phyloP scores from a whole-genome alignment of 2,113 vertebrate genomes.

The Prochilodus magdalenae region DNA sequence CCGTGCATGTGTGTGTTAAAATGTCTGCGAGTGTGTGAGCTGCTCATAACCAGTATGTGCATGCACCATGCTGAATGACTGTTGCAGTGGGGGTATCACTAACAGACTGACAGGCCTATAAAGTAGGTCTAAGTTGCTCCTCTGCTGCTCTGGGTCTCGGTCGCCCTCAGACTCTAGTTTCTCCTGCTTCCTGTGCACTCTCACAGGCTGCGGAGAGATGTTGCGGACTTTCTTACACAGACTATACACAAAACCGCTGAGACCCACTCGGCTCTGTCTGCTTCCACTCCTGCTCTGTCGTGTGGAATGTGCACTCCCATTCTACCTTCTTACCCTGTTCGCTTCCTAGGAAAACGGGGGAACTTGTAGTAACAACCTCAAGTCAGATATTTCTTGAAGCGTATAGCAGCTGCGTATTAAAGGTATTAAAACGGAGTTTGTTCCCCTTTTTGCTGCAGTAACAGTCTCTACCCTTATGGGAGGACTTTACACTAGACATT shows the following conservation, averaged over 20 bases:
- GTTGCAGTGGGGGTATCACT: slow-evolving; percentile 83
- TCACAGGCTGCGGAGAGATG: slow-evolving; percentile 61
- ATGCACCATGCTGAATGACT: slow-evolving; percentile 64
- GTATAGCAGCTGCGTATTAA: too few species aligned
- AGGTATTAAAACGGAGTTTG: too few species aligned
- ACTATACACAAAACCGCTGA: slow-evolving; percentile 22
- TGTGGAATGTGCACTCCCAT: slow-evolving; percentile 1
- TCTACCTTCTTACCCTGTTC: neutral
- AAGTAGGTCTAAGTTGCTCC: slow-evolving; percentile 70
- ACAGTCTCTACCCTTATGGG: neutral
- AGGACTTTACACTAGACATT: neutral
- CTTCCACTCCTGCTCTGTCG: slow-evolving; percentile 19
- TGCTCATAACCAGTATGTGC: slow-evolving; percentile 5
- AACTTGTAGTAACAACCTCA: neutral
- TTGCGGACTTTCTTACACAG: slow-evolving; percentile 31
- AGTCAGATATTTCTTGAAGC: neutral
- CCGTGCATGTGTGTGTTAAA: too few species aligned
- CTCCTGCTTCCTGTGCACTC: slow-evolving; percentile 71
- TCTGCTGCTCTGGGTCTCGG: slow-evolving; percentile 63
- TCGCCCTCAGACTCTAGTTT: slow-evolving; percentile 64
- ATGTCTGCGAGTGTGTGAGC: slow-evolving; percentile 4
- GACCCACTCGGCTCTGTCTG: slow-evolving; percentile 26
- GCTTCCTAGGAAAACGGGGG: neutral
- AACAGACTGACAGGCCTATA: slow-evolving; percentile 78
- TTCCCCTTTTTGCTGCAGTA: too few species aligned